These are phyloP conservation scores for Rhynchomys soricoides DNA, from an alignment of 2,113 vertebrate species.

Conservation along the genomic window DNA sequence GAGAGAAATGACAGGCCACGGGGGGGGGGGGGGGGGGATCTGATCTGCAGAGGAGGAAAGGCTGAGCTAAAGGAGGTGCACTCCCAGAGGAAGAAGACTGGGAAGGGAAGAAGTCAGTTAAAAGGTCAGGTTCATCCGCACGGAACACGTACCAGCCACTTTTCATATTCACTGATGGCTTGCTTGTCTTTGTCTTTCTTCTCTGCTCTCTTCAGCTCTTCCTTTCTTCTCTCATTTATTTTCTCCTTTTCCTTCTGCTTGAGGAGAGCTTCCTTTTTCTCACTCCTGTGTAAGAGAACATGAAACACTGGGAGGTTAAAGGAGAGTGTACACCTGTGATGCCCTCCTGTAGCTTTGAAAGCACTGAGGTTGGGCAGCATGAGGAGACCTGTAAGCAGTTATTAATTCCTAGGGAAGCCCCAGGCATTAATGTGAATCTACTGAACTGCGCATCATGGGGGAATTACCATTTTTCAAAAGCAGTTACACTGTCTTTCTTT, in stretches of 20 bases:
- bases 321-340: background rate
- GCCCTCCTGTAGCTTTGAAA: background rate
- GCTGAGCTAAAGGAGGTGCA: background rate
- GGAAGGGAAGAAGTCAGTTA: background rate
- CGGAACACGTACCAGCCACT: constrained; percentile 92
- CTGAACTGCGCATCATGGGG: background rate
- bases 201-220: constrained; percentile 87
- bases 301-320: constrained; percentile 54
- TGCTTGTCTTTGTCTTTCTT: constrained; percentile 90
- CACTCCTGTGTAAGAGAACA: constrained; percentile 85
- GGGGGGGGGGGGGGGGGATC: too few relatives aligned
- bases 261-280: constrained; percentile 89
- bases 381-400: background rate
- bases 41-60: too few relatives aligned
- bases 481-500: constrained; percentile 86
- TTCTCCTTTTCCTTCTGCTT: constrained; percentile 86
- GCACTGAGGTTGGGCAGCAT: background rate
- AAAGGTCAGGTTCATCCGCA: background rate
- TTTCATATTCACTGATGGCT: constrained; percentile 92
- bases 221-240: constrained; percentile 85
- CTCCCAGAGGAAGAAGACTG: background rate
- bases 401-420: background rate
- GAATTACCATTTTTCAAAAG: constrained; percentile 92
- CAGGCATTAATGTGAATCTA: background rate
- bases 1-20: background rate